Conservation (phyloP, 1,140 invertebrate species). For the Trachymyrmex cornetzi region DNA sequence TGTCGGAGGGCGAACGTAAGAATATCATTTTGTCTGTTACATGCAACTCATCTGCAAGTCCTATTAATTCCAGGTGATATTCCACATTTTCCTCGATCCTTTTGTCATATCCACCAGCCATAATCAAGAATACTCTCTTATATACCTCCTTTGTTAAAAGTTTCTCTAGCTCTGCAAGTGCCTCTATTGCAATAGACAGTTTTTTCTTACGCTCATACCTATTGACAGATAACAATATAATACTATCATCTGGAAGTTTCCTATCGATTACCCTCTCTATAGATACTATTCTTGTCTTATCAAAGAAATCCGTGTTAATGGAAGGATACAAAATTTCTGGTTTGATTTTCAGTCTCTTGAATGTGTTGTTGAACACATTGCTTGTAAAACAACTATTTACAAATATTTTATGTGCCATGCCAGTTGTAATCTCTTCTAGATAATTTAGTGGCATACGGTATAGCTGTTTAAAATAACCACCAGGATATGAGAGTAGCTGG, state of each 20-base stretch:
- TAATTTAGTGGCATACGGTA: constrained; percentile 97
- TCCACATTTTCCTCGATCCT: constrained; percentile 96
- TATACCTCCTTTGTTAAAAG: constrained; percentile 87
- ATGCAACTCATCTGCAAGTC: constrained; percentile 89
- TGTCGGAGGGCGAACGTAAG: constrained; percentile 94
- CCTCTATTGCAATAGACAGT: constrained; percentile 93
- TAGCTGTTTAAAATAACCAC: constrained; percentile 90
- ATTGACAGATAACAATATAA: constrained; percentile 97
- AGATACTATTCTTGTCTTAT: constrained; percentile 87
- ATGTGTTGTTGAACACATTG: constrained; percentile 94
- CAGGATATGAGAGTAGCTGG: constrained; percentile 92
- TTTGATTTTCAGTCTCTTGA: constrained; percentile 89
- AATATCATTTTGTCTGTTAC: constrained; percentile 94
- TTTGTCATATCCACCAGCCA: constrained; percentile 98
- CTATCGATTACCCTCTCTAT: constrained; percentile 85
- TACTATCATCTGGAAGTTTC: constrained; percentile 85
- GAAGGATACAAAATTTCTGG: constrained; percentile 98
- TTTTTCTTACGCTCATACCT: constrained; percentile 99
- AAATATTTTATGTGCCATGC: constrained; percentile 94
- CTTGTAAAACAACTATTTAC: constrained; percentile 98
- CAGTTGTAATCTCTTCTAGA: constrained; percentile 96
- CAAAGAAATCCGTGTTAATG: constrained; percentile 93
- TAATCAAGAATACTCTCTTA: constrained; percentile 92
- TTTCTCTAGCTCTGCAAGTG: constrained; percentile 90
- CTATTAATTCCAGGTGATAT: constrained; percentile 93